Base-by-base conservation (phyloP, 2,888 invertebrate species). In the Agonopterix alstromeriana region DNA sequence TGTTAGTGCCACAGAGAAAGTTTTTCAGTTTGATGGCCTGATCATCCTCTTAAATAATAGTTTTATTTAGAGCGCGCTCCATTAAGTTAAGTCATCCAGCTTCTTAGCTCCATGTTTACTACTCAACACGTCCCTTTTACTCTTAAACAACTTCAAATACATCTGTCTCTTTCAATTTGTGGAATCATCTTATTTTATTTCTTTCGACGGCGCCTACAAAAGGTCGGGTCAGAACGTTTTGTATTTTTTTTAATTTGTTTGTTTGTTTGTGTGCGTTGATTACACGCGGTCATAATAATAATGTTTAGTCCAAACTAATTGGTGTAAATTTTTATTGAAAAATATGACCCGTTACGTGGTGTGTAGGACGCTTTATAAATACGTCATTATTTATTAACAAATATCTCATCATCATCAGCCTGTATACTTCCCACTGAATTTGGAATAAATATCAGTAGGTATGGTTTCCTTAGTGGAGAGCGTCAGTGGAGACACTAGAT, bases 251-350 rank as follows among this genome's bases (percentile, higher is more conserved):
- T 74, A 36, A 67, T 67, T 67, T 67, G 55, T 73, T 58, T 70
- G 67, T 81, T 74, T 82, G 74, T 81, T 76, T 27, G 27, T 27
- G 27, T 27, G 27, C 65, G 81, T 75, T 82, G 85, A 84, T 85
- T 82, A 77, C 71, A 72, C 65, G 61, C 65, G 73, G 65, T 66
- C 57, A 68, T 86, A 82, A 87, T 86, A 84, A 87, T 74, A 83
- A 83, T 82, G 82, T 83, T 86, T 85, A 82, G 67, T 65, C 58
- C 55, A 63, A 70, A 76, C 83, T 85, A 86, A 87, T 87, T 85
- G 84, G 77, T 84, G 81, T 82, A 82, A 78, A 81, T 75, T 81
- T 82, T 81, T 82, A 85, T 86, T 87, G 73, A 80, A 79, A 83
- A 82, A 73, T 46, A 46, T 46, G 40, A 36, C 40, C 45, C 27